phyloP scores from a whole-genome alignment of 2,797 vertebrate genomes.

The Anguilla megastoma region DNA sequence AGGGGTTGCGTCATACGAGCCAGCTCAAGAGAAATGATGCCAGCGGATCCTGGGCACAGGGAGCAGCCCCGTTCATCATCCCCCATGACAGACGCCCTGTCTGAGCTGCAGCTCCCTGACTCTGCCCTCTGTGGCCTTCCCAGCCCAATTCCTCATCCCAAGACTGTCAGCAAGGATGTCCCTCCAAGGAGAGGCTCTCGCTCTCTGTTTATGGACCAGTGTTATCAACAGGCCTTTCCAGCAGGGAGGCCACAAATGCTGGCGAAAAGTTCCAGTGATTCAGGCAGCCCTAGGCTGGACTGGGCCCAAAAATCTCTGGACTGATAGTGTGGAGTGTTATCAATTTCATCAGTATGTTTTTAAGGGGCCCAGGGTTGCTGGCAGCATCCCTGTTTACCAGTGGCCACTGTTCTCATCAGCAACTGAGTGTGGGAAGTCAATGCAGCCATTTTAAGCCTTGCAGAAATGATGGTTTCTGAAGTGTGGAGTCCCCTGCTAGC shows the following conservation, averaged over 20 bases:
- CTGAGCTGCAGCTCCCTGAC: conserved; percentile 21
- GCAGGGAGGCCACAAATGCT: too few relatives aligned
- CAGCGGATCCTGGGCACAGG: conserved; percentile 6
- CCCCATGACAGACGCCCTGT: conserved; percentile 26
- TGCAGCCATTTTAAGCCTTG: not conserved
- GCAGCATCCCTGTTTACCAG: not conserved
- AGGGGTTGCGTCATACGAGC: not conserved
- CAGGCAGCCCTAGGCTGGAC: too few relatives aligned
- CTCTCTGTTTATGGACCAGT: not conserved
- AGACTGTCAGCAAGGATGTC: not conserved
- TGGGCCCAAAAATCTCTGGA: too few relatives aligned
- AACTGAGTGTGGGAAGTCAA: not conserved
- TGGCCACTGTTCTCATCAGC: not conserved
- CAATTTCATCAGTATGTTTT: too few relatives aligned
- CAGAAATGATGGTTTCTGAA: not conserved
- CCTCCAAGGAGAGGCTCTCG: not conserved
- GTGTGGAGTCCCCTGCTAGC: not conserved
- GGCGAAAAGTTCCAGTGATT: too few relatives aligned
- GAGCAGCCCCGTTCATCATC: conserved; percentile 30
- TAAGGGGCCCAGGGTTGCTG: too few relatives aligned
- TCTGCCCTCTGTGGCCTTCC: conserved; percentile 12
- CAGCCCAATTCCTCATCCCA: not conserved
- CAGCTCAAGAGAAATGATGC: not conserved
- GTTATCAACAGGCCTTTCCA: not conserved
- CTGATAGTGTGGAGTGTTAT: too few relatives aligned